Percentiles rank a stretch among this genome's conserved stretches.
Evolutionary conservation across 2,888 invertebrate species (phyloP).

Genomic region (Caenorhabditis plicata): DNA sequence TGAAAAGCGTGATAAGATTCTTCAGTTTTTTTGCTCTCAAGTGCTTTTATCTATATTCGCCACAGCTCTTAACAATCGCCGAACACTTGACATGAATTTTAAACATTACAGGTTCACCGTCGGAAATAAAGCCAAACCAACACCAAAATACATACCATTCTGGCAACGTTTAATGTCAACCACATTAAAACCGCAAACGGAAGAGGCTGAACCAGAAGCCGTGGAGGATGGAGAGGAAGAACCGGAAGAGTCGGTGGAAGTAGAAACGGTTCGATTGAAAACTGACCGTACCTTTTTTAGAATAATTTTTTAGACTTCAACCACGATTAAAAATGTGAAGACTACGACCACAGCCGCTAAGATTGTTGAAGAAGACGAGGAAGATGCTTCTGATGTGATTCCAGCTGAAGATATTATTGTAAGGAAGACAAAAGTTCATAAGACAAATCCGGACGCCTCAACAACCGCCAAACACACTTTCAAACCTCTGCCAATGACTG

Average conservation of each 20-base stretch:
- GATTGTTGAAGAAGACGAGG: no score
- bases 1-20: no score
- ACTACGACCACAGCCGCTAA: no score
- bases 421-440: slow-evolving; percentile 24
- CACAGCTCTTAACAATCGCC: no score
- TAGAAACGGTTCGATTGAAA: slow-evolving; percentile 4
- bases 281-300: no score
- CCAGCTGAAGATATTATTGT: not conserved
- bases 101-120: slow-evolving; percentile 52
- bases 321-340: no score
- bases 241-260: slow-evolving; percentile 32
- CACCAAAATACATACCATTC: slow-evolving; percentile 60
- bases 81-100: no score
- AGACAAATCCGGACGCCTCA: slow-evolving; percentile 13
- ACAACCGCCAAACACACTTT: slow-evolving; percentile 52
- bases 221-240: slow-evolving; percentile 22
- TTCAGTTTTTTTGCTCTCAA: no score
- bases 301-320: no score
- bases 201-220: slow-evolving; percentile 25
- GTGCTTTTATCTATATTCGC: no score
- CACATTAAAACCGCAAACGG: slow-evolving; percentile 34
- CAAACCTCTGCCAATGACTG: slow-evolving; percentile 51
- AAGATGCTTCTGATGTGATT: not conserved
- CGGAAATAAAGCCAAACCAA: slow-evolving; percentile 49
- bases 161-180: slow-evolving; percentile 59